Evolutionary conservation across 2,113 vertebrate genomes (phyloP), one percentile per base, ranked within the genome.

Genomic region (Struthio camelus): DNA sequence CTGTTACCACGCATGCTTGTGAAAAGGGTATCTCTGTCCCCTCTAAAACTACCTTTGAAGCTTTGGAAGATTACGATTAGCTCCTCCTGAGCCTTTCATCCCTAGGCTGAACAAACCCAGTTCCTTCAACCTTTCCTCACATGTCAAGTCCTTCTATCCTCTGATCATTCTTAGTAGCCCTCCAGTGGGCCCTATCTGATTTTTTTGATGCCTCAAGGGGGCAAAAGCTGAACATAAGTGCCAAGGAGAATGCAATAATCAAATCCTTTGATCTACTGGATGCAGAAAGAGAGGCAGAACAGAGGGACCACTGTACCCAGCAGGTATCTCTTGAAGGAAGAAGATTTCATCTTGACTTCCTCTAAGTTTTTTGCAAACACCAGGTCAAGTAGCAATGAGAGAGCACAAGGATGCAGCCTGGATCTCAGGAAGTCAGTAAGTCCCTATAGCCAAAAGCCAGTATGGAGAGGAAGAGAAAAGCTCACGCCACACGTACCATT

Each of bases 401-500:
- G 12, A 42, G 6, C 20, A 38, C 32, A 25, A 44, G 32, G 50
- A 76, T 44, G 20, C 30, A 56, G 34, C 4, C 25, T 36, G 54
- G 34, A 75, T 11, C 46, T 73, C n/a, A 32, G n/a, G 44, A 61
- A 73, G 24, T 28, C 27, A 42, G 59, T 40, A 75, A n/a, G 14
- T 54, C 34, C 10, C 19, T 7, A 27, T 18, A 48, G 46, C 46
- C 34, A 54, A 24, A 32, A 42, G 59, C 53, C 54, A 14, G 24
- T 24, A 50, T 2, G 1, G 25, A 80, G 54, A 42, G 53, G 20
- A 66, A 46, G 53, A 50, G n/a, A 4, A 4, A 30, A 16, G 73
- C 53, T 18, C 18, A 61, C 16, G 15, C 11, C 9, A 1, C 1
- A 0, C 17, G 40, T 54, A 24, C 20, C 9, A 10, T 36, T 25